phyloP scores from a whole-genome alignment of 1,140 invertebrate species.

The Polypedilum vanderplanki region DNA sequence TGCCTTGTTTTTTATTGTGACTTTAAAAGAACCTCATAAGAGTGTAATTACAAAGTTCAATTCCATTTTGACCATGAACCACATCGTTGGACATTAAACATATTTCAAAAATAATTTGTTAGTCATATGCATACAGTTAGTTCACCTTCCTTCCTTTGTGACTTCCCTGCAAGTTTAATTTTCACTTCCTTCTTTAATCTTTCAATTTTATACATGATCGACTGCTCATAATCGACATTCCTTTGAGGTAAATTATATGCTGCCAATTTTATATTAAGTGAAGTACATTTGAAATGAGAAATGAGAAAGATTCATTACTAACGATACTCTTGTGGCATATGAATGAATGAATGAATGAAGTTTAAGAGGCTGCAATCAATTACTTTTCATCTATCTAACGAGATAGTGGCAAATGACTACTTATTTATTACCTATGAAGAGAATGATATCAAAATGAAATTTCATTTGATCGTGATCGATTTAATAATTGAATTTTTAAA shows the following conservation, averaged over 20 bases:
- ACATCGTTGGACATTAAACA: background rate
- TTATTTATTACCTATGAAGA: background rate
- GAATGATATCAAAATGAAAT: background rate
- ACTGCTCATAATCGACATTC: background rate
- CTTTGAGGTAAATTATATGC: conserved; percentile 4
- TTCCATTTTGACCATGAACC: background rate
- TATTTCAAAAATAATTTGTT: background rate
- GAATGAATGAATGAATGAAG: background rate
- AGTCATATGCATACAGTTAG: background rate
- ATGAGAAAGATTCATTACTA: background rate
- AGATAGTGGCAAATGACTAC: background rate
- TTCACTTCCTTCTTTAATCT: background rate
- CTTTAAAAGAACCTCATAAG: no score
- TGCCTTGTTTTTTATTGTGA: no score
- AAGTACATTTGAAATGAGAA: background rate
- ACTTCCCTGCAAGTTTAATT: background rate
- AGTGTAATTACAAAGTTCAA: background rate
- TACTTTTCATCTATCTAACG: background rate
- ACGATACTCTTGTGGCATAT: background rate
- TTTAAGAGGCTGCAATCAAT: background rate
- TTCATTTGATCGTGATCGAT: background rate
- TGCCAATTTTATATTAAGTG: background rate
- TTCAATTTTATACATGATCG: background rate
- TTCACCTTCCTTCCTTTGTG: background rate
- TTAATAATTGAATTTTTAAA: background rate